Percentiles rank a stretch among this genome's conserved stretches.
Evolutionary conservation across 1,140 invertebrate species (phyloP).

Genomic region (Lutraria rhynchaena): DNA sequence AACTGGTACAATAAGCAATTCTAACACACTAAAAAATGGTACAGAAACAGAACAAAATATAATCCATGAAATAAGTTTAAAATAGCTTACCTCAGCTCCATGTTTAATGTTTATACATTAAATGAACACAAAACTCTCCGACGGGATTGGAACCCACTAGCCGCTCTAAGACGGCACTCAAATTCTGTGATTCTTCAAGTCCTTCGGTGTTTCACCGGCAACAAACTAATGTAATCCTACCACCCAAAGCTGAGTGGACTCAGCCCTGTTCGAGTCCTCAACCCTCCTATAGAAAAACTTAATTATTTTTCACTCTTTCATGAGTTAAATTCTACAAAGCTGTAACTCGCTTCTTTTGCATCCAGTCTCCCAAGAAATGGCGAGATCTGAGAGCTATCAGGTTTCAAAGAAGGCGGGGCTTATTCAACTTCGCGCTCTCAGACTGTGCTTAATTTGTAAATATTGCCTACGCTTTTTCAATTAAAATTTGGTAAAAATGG

Average conservation of each 20-base stretch:
- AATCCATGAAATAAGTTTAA: neutral
- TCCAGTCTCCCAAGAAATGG: constrained; percentile 56
- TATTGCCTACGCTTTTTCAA: too few relatives aligned
- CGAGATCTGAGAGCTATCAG: constrained; percentile 37
- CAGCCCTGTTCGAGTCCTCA: constrained; percentile 26
- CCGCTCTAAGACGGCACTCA: constrained; percentile 19
- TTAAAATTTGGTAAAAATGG: neutral
- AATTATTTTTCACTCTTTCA: constrained; percentile 37
- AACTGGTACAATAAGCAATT: too few relatives aligned
- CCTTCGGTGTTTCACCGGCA: neutral
- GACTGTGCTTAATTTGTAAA: too few relatives aligned
- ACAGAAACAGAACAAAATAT: neutral
- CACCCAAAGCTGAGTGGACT: constrained; percentile 40
- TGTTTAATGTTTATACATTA: constrained; percentile 22
- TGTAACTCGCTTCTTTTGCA: constrained; percentile 24
- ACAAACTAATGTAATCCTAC: neutral
- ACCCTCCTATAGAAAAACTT: constrained; percentile 32
- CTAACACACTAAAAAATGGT: neutral
- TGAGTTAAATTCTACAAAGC: constrained; percentile 6
- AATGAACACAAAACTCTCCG: constrained; percentile 4
- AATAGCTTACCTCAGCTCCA: constrained; percentile 47
- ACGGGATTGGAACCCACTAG: constrained; percentile 1
- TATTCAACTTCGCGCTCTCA: neutral
- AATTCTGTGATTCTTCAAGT: constrained; percentile 14
- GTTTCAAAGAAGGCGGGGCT: constrained; percentile 50